Conservation (phyloP, 2,113 vertebrate species). For the Catharus fuscescens region DNA sequence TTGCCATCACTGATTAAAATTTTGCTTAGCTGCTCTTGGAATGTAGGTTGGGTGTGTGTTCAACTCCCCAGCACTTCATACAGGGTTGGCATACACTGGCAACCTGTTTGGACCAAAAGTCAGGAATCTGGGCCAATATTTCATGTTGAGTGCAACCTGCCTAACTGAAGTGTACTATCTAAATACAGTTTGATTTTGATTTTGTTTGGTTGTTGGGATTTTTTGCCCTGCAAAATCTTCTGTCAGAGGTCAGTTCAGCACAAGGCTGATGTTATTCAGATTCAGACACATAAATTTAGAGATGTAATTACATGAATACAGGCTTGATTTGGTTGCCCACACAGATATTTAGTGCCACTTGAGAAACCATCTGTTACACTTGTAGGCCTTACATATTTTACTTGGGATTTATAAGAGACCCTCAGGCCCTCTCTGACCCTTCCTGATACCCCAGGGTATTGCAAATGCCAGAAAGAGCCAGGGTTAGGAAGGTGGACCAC, state of each 20-base stretch:
- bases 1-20: slow-evolving; percentile 15
- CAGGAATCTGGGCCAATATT: background rate
- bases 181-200: background rate
- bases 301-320: background rate
- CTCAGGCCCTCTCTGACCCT: background rate
- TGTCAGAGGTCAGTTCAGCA: background rate
- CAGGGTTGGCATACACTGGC: background rate
- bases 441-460: fast-evolving
- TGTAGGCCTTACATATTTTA: background rate
- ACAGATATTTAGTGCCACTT: background rate
- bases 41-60: slow-evolving; percentile 8
- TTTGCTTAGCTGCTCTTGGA: slow-evolving; percentile 8
- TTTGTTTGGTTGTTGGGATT: fast-evolving
- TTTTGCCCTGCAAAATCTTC: background rate
- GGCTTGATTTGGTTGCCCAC: background rate
- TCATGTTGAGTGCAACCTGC: background rate
- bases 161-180: background rate
- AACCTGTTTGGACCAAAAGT: background rate
- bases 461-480: background rate
- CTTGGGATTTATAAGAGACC: background rate
- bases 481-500: background rate
- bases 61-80: background rate
- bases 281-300: background rate
- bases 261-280: background rate
- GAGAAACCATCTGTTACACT: background rate